Evolutionary conservation across 2,797 vertebrate genomes (phyloP).

Genomic region (Hozukius guyotensis): DNA sequence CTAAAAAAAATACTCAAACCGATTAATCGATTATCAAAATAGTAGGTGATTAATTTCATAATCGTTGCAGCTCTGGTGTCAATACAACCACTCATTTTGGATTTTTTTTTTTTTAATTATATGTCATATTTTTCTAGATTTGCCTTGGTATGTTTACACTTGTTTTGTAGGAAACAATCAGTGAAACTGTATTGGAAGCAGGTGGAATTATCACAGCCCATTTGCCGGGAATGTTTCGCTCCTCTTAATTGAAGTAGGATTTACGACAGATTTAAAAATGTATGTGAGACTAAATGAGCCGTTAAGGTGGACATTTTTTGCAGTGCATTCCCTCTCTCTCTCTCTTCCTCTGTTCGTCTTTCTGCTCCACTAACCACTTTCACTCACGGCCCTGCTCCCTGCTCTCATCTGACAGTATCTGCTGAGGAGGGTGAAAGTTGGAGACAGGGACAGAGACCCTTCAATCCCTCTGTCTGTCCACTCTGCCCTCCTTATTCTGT

Average conservation of each 20-base stretch:
- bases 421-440: conserved; percentile 62
- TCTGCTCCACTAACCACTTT: conserved; percentile 58
- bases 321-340: background rate
- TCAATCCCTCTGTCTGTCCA: conserved; percentile 37
- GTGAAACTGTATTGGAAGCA: conserved; percentile 15
- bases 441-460: conserved; percentile 40
- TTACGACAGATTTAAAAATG: conserved; percentile 45
- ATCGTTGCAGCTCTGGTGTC: background rate
- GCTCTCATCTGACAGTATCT: conserved; percentile 61
- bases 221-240: conserved; percentile 29
- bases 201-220: conserved; percentile 49
- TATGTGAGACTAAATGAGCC: conserved; percentile 42
- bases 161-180: conserved; percentile 17
- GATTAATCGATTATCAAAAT: too few relatives aligned
- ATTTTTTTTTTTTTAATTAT: background rate
- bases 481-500: conserved; percentile 13
- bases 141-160: conserved; percentile 7
- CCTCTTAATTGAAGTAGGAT: conserved; percentile 50
- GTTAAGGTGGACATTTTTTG: conserved; percentile 41
- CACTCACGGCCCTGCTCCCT: conserved; percentile 25
- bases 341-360: conserved; percentile 31
- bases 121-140: background rate
- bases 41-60: too few relatives aligned
- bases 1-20: too few relatives aligned
- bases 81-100: background rate